These are phyloP conservation scores for Leuciscus waleckii DNA, from an alignment of 2,797 vertebrate species.

Conservation along the genomic window DNA sequence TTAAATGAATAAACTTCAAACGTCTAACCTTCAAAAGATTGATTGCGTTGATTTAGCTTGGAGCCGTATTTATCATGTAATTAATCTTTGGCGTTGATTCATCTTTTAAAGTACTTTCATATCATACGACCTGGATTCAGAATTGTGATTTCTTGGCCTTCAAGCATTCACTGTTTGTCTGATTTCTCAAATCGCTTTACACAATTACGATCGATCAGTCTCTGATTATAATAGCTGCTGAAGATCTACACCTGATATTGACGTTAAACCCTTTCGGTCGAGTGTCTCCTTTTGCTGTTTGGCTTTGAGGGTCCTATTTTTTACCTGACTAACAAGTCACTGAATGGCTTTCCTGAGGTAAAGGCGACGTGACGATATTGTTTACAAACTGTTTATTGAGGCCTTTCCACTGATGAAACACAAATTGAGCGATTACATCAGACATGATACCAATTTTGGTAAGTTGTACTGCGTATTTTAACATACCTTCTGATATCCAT, in stretches of 20 bases:
- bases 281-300: slow-evolving; percentile 31
- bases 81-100: slow-evolving; percentile 4
- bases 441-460: too few species aligned
- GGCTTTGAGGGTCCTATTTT: slow-evolving; percentile 50
- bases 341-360: too few species aligned
- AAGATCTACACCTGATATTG: slow-evolving; percentile 29
- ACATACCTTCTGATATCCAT: too few species aligned
- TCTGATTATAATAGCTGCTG: slow-evolving; percentile 21
- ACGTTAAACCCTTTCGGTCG: neutral
- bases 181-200: slow-evolving; percentile 15
- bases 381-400: too few species aligned
- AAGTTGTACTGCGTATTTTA: too few species aligned
- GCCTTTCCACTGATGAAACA: too few species aligned
- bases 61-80: neutral
- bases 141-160: neutral
- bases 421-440: too few species aligned
- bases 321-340: too few species aligned
- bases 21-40: neutral
- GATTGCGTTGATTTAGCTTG: neutral
- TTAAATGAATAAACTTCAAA: too few species aligned
- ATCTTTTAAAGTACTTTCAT: neutral
- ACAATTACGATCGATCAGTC: neutral
- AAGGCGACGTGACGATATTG: too few species aligned
- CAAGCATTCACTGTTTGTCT: neutral
- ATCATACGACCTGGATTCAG: neutral